These are phyloP conservation scores for Oryzias celebensis DNA, from an alignment of 2,113 vertebrate species.

Conservation along the genomic window DNA sequence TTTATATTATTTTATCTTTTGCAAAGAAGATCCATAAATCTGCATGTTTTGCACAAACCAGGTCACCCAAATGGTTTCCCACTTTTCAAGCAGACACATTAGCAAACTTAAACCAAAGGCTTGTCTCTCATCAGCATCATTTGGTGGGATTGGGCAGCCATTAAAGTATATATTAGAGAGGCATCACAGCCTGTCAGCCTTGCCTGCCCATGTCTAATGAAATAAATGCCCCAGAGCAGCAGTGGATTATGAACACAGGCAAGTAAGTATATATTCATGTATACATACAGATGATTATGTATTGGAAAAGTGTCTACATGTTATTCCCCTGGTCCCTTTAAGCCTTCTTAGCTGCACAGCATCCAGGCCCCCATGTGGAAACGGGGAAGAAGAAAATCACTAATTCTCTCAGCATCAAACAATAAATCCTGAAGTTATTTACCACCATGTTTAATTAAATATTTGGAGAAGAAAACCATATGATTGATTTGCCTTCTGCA, in stretches of 20 bases:
- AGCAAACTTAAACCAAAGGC: constrained; percentile 53
- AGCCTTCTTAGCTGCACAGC: constrained; percentile 81
- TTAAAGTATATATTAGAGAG: constrained; percentile 76
- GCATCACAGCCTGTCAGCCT: constrained; percentile 74
- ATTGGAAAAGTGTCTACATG: constrained; percentile 88
- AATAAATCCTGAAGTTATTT: constrained; percentile 89
- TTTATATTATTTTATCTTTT: too few relatives aligned
- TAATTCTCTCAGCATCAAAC: constrained; percentile 88
- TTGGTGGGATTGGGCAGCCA: constrained; percentile 78
- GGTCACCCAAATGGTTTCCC: constrained; percentile 10
- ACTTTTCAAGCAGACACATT: constrained; percentile 37
- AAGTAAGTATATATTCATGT: constrained; percentile 87
- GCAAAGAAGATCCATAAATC: constrained; percentile 16
- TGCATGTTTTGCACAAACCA: constrained; percentile 30
- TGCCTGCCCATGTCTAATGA: constrained; percentile 78
- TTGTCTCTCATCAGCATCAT: constrained; percentile 67
- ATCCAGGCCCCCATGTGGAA: constrained; percentile 80
- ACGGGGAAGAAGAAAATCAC: constrained; percentile 88
- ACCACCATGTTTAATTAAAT: constrained; percentile 92
- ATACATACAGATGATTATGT: constrained; percentile 92
- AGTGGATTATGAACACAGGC: constrained; percentile 86
- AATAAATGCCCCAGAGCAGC: constrained; percentile 81
- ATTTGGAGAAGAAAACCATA: constrained; percentile 89
- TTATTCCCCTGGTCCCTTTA: constrained; percentile 86
- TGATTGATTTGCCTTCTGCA: constrained; percentile 86